Evolutionary conservation across 2,888 invertebrate species (phyloP), one percentile per base, ranked within the genome.

Genomic region (Amblyjoppa fuscipennis): DNA sequence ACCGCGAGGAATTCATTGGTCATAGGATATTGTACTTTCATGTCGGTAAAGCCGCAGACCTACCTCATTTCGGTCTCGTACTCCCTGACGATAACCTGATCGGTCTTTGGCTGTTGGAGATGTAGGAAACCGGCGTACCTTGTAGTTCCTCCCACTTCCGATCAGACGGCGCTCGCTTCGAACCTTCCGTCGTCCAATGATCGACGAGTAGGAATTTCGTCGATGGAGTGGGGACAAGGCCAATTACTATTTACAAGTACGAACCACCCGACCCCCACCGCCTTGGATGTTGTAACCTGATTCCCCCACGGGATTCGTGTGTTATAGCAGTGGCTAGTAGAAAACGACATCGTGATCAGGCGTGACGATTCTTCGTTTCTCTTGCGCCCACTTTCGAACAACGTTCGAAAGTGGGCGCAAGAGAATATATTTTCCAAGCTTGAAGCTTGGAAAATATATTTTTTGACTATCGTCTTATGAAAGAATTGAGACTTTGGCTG

Each of bases 331-430:
- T 61, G 45, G 75, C 51, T 80, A 41, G n/a, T 61, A 38, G 68
- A 68, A 80, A 74, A 53, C 76, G 73, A 75, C 73, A 76, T 76
- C 76, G 45, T 45, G 49, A 68, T 69, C 69, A 69, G 34, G 53
- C 56, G 41, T 64, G 20, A 41, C 34, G 74, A 74, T 81, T 61
- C 51, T 31, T 64, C 73, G 31, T 6, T 78, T 64, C 51, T 56
- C 64, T 70, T 66, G 66, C 49, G 25, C 11, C 9, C 28, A 25
- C 61, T 28, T 28, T 31, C 20, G 4, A 68, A 53, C 25, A 20
- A 20, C 20, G 20, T 20, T 20, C 20, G 20, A 20, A 20, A 20
- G 20, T 20, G 20, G 20, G 20, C 20, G 20, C 20, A 20, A 20
- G 20, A 20, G 20, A 20, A 20, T 20, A 20, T 20, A 20, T 20